Evolutionary conservation across 1,140 invertebrate species (phyloP), one percentile per base, ranked within the genome.

Genomic region (Hermetia illucens): DNA sequence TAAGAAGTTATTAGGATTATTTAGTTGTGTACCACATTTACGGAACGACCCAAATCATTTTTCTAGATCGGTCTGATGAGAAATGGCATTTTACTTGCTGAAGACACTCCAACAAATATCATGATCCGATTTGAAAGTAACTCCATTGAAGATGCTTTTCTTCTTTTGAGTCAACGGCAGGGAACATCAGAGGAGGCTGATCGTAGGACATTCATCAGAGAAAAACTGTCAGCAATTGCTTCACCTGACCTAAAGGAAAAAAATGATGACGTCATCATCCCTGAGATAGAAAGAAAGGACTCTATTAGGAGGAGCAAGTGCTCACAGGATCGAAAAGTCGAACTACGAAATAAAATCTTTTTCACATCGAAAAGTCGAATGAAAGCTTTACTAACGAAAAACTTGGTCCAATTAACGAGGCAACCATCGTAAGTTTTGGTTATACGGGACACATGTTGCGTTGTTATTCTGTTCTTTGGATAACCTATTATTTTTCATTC

Each of bases 21-120:
- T n/a, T n/a, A n/a, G n/a, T n/a, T n/a, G n/a, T n/a, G n/a, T n/a
- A n/a, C n/a, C n/a, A n/a, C n/a, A n/a, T n/a, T n/a, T n/a, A n/a
- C n/a, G n/a, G n/a, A n/a, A n/a, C n/a, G n/a, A n/a, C n/a, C n/a
- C n/a, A n/a, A n/a, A n/a, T n/a, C n/a, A n/a, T 18, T 17, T 45
- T 42, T 38, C 20, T 49, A 90, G 85, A 86, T 94, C 52, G 90
- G 90, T 20, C 64, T 95, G 10, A 80, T 96, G 73, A 71, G 91
- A 51, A 75, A 75, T 47, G 91, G 92, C 1, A 71, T 77, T 35
- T 64, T 95, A 2, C 54, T 95, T 38, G 87, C 86, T 0, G 88
- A 96, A 62, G 77, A 85, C 34, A 71, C 82, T 1, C 92, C 91
- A 0, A 61, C 60, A 17, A 63, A 71, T 38, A 66, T 84, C 6